Evolutionary conservation across 1,140 invertebrate genomes (phyloP).

Genomic region (Conus betulinus): DNA sequence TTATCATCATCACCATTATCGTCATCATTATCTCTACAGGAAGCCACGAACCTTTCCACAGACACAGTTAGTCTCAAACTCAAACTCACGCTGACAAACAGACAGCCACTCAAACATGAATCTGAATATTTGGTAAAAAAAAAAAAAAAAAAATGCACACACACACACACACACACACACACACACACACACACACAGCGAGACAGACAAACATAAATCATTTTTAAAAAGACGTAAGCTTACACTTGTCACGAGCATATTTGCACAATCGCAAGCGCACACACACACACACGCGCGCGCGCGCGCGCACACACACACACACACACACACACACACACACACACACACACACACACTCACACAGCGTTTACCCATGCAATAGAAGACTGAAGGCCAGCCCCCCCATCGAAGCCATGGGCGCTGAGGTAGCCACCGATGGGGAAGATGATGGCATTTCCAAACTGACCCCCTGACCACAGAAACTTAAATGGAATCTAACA

Average conservation of each 20-base stretch:
- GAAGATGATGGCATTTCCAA: conserved; percentile 74
- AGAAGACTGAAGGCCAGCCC: too few relatives aligned
- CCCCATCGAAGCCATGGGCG: conserved; percentile 71
- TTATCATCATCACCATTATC: background rate
- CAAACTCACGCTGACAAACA: background rate
- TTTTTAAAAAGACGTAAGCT: background rate
- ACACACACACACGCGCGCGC: background rate
- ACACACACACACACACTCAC: background rate
- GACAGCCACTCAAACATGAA: too few relatives aligned
- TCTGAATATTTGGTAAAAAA: background rate
- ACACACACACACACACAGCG: background rate
- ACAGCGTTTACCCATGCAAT: conserved; percentile 28
- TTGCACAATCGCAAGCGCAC: background rate
- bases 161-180: background rate
- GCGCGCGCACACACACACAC: too few relatives aligned
- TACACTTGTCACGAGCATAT: background rate
- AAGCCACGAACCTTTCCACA: background rate
- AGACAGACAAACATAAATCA: too few relatives aligned
- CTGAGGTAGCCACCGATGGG: conserved; percentile 71
- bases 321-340: background rate
- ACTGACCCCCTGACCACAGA: conserved; percentile 3
- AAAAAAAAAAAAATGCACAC: background rate
- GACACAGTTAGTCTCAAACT: background rate
- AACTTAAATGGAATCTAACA: too few relatives aligned
- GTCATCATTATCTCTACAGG: background rate